These are phyloP conservation scores for Hestina assimilis DNA, from an alignment of 1,140 invertebrate species.

Conservation along the genomic window DNA sequence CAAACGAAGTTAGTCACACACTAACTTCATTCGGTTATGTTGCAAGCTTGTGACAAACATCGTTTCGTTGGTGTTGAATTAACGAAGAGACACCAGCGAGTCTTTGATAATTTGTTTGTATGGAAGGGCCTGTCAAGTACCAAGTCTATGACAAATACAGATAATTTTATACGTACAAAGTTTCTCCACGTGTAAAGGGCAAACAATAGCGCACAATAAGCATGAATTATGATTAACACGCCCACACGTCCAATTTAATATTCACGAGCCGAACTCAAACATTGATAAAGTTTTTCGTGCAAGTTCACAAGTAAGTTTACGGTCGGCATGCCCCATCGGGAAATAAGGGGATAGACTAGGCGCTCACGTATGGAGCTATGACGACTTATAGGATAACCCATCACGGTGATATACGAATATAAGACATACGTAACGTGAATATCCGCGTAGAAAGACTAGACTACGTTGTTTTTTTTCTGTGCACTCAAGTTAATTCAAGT, in stretches of 20 bases:
- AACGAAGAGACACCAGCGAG: too few relatives aligned
- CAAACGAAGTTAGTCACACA: too few relatives aligned
- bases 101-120: too few relatives aligned
- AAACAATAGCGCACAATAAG: conserved; percentile 14
- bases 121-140: too few relatives aligned
- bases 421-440: background rate
- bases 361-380: background rate
- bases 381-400: background rate
- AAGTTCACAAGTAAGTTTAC: conserved; percentile 41
- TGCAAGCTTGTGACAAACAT: too few relatives aligned
- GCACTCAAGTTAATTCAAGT: too few relatives aligned
- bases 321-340: conserved; percentile 22
- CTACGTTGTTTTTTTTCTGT: too few relatives aligned
- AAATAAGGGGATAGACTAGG: conserved; percentile 37
- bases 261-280: conserved; percentile 64
- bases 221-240: conserved; percentile 17
- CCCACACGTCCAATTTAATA: conserved; percentile 50
- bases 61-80: too few relatives aligned
- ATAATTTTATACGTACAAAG: too few relatives aligned
- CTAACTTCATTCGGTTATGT: too few relatives aligned
- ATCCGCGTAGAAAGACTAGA: too few relatives aligned
- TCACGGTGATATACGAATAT: background rate
- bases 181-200: conserved; percentile 2
- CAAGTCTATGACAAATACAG: too few relatives aligned
- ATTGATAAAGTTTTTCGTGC: conserved; percentile 70